Conservation (phyloP, 2,113 vertebrate species). For the Psittacus erithacus region DNA sequence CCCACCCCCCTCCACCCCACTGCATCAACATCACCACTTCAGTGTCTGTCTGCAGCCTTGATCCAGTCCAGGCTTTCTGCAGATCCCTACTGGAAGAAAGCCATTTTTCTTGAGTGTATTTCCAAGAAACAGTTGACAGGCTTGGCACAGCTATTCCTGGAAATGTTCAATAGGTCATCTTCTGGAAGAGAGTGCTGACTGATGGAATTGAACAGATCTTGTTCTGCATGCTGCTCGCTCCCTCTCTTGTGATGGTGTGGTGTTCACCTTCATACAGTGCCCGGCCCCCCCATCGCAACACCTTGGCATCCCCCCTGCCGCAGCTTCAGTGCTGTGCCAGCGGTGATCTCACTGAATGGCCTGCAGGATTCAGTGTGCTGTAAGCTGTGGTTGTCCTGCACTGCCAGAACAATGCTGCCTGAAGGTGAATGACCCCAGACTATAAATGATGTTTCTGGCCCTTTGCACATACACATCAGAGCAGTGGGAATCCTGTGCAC, state of each 20-base stretch:
- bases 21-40: neutral
- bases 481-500: neutral
- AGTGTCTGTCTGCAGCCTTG: neutral
- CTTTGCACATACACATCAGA: neutral
- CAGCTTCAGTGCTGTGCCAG: neutral
- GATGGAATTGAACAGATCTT: constrained; percentile 72
- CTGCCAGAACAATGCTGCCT: constrained; percentile 29
- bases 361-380: neutral
- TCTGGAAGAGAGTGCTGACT: constrained; percentile 77
- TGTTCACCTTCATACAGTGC: neutral
- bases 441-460: neutral
- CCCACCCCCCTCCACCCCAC: rapidly evolving
- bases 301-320: neutral
- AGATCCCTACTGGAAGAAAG: constrained; percentile 75
- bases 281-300: rapidly evolving
- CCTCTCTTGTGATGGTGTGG: neutral
- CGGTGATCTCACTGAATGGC: neutral
- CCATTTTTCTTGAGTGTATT: constrained; percentile 81
- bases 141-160: constrained; percentile 84
- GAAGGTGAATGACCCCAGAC: constrained; percentile 6
- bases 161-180: constrained; percentile 89
- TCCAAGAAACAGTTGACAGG: constrained; percentile 88
- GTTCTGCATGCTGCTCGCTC: neutral
- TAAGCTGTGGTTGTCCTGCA: neutral
- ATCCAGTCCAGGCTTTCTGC: constrained; percentile 81